phyloP scores from a whole-genome alignment of 2,113 vertebrate species.

The Corythoichthys intestinalis region DNA sequence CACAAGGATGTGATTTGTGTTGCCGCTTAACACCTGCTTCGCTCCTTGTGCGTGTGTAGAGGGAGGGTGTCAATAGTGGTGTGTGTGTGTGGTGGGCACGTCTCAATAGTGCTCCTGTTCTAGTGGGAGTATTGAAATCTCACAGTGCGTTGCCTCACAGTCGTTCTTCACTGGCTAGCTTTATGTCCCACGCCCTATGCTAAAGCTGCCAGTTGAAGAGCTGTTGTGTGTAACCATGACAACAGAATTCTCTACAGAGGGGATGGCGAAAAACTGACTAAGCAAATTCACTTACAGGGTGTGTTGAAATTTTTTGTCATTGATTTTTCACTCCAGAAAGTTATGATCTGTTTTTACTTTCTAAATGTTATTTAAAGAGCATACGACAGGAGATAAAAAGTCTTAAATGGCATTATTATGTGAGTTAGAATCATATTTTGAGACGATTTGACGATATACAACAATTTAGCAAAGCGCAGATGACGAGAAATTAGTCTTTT shows the following conservation, averaged over 20 bases:
- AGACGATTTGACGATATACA: too few species aligned
- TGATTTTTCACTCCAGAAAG: not conserved
- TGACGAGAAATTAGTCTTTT: too few species aligned
- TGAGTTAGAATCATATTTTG: too few species aligned
- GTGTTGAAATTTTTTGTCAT: not conserved
- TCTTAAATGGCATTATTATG: too few species aligned
- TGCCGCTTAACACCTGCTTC: constrained; percentile 59
- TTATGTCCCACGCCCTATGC: constrained; percentile 68
- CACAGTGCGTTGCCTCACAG: constrained; percentile 75
- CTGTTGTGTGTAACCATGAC: constrained; percentile 83
- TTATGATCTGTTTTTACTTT: too few species aligned
- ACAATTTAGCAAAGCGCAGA: too few species aligned
- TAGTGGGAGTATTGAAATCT: constrained; percentile 14
- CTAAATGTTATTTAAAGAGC: too few species aligned
- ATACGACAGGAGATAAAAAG: too few species aligned
- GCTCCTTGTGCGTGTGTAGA: constrained; percentile 23
- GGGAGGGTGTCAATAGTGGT: constrained; percentile 10
- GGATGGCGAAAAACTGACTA: constrained; percentile 15
- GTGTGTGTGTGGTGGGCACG: constrained; percentile 9
- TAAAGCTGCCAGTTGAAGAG: constrained; percentile 87
- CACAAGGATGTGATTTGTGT: constrained; percentile 66
- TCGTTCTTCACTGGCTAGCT: constrained; percentile 87
- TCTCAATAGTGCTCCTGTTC: constrained; percentile 49
- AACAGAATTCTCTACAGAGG: constrained; percentile 50
- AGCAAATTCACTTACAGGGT: not conserved